These are phyloP conservation scores for Pheosia tremula DNA, from an alignment of 2,888 invertebrate species.

Conservation along the genomic window DNA sequence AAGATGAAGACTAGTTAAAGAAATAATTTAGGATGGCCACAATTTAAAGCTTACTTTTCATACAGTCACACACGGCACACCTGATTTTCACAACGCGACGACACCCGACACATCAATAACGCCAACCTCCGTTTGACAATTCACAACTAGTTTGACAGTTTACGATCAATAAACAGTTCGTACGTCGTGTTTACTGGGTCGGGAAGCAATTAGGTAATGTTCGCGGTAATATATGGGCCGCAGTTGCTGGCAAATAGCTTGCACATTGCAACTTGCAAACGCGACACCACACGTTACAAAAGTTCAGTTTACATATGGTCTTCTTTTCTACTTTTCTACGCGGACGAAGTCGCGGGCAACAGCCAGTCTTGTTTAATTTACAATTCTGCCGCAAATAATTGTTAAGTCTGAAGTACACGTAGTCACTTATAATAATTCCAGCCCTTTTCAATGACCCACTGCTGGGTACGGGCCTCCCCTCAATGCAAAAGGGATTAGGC, in stretches of 20 bases:
- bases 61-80: conserved; percentile 18
- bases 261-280: conserved; percentile 46
- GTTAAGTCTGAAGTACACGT: too few relatives aligned
- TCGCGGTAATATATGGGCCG: conserved; percentile 50
- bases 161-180: conserved; percentile 66
- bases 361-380: too few relatives aligned
- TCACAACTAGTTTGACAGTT: conserved; percentile 46
- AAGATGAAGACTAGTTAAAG: too few relatives aligned
- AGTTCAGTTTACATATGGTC: background rate
- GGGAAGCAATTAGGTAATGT: conserved; percentile 55
- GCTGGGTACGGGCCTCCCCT: too few relatives aligned
- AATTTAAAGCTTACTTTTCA: background rate
- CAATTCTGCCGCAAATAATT: too few relatives aligned
- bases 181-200: conserved; percentile 57
- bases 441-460: too few relatives aligned
- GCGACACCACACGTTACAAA: conserved; percentile 20
- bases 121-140: conserved; percentile 36
- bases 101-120: conserved; percentile 33
- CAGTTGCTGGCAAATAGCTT: conserved; percentile 50
- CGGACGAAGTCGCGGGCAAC: too few relatives aligned
- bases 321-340: too few relatives aligned
- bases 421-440: too few relatives aligned
- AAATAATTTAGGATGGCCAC: too few relatives aligned
- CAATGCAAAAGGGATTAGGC: too few relatives aligned
- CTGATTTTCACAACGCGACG: conserved; percentile 22